Evolutionary conservation across 2,888 invertebrate genomes (phyloP).

Genomic region (Epistrophe grossulariae): DNA sequence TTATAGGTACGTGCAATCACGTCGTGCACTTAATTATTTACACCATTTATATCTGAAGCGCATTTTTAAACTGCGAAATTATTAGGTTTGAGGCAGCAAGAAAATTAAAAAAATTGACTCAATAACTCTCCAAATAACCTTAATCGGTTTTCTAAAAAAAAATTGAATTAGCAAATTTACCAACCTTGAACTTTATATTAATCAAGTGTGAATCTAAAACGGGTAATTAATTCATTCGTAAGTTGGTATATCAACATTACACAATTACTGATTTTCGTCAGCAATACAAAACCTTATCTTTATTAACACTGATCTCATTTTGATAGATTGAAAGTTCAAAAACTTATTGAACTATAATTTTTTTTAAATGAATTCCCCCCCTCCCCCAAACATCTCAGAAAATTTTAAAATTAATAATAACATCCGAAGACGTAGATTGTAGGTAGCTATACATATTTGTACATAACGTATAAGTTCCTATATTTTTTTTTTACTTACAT

Average conservation of each 20-base stretch:
- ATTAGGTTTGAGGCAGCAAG: background rate
- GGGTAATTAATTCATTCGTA: background rate
- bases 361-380: too few species aligned
- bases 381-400: background rate
- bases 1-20: too few species aligned
- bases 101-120: background rate
- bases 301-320: background rate
- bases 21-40: too few species aligned
- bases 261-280: background rate
- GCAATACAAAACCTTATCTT: background rate
- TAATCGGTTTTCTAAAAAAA: background rate
- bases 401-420: background rate
- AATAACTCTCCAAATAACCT: background rate
- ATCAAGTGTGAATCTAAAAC: background rate
- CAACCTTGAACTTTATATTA: slow-evolving; percentile 3
- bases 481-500: slow-evolving; percentile 47
- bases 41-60: too few species aligned
- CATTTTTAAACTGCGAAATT: too few species aligned
- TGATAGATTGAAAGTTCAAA: slow-evolving; percentile 11
- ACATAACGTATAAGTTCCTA: background rate
- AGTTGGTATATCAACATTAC: background rate
- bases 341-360: slow-evolving; percentile 1
- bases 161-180: background rate
- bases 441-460: too few species aligned
- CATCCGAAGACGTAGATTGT: background rate